Evolutionary conservation across 2,888 invertebrate genomes (phyloP).

Genomic region (Deilephila porcellus): DNA sequence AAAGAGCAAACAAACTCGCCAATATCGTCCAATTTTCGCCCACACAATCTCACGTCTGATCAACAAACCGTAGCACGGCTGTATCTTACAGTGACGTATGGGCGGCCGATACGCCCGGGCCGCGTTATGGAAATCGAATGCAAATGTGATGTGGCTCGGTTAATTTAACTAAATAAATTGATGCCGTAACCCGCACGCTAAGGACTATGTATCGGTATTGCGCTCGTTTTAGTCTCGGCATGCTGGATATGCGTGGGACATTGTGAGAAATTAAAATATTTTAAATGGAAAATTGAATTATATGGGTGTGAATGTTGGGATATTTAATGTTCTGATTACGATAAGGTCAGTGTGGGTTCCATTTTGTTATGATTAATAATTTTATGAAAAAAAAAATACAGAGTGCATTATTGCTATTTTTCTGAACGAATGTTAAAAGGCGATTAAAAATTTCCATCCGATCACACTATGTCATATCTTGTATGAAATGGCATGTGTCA

Average conservation of each 20-base stretch:
- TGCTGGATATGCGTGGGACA: slow-evolving; percentile 43
- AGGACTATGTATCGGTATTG: slow-evolving; percentile 68
- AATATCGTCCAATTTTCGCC: slow-evolving; percentile 54
- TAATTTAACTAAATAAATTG: slow-evolving; percentile 83
- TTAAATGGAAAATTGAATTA: slow-evolving; percentile 22
- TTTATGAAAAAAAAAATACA: too few relatives aligned
- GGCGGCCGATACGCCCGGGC: slow-evolving; percentile 71
- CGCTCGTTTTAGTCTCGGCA: slow-evolving; percentile 59
- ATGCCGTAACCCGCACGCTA: slow-evolving; percentile 66
- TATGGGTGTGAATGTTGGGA: not conserved
- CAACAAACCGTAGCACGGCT: slow-evolving; percentile 53
- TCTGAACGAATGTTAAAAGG: too few relatives aligned
- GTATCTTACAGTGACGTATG: slow-evolving; percentile 81
- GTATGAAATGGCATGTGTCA: too few relatives aligned
- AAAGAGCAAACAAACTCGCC: slow-evolving; percentile 35
- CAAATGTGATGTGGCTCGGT: slow-evolving; percentile 78
- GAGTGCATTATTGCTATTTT: too few relatives aligned
- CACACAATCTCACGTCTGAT: slow-evolving; percentile 61
- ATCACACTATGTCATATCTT: too few relatives aligned
- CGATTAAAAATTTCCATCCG: too few relatives aligned
- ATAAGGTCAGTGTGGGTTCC: too few relatives aligned
- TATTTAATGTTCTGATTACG: not conserved
- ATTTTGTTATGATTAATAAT: too few relatives aligned
- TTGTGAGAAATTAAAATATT: slow-evolving; percentile 19
- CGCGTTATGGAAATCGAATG: slow-evolving; percentile 82